Base-by-base conservation (phyloP, 1,140 invertebrate genomes). In the Diplogasteroides magnus region DNA sequence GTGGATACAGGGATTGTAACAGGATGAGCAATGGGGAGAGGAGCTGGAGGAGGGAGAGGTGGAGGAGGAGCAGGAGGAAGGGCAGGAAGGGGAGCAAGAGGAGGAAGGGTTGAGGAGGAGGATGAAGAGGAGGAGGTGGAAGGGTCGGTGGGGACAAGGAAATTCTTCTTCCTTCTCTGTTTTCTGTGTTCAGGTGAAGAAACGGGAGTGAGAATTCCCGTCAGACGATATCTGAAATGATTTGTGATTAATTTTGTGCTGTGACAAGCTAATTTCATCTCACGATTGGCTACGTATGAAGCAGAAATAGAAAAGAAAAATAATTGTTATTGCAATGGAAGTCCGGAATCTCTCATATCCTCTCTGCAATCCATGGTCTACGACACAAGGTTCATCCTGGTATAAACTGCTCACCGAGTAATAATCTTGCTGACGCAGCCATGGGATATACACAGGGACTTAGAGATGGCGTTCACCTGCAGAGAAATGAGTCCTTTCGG, bases 351-450 rank as follows among this genome's bases (percentile, higher is more conserved):
- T 61, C 2, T 61, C 59, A 31, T 15, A 62, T 31, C 37, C 15
- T 23, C 29, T 31, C 31, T 31, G 31, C 61, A 62, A 31, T 19
- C 37, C 1, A 29, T 23, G 37, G 31, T 62, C 61, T 31, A 15
- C 23, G 13, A n/a, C 57, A 48, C 32, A 55, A 31, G 28, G 28
- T 73, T 29, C 19, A 27, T 26, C 23, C 31, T 48, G 11, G 13
- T 55, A 32, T 29, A 31, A 2, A 26, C 23, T 13, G 11, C 48
- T 65, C 58, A 80, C 81, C 78, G 65, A 31, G 80, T 83, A 27
- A 81, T 83, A 37, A 81, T 81, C 63, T 81, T 81, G 6, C 79
- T 82, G 6, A 81, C 79, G 73, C 79, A 81, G 11, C 79, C 79
- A 67, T 80, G 79, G 13, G 81, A 83, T 29, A 80, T 83, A 60